Evolutionary conservation across 64 coral and sea anemone genomes (phyloP), one percentile per base, ranked within the genome.

Genomic region (Stichodactyla helianthus): DNA sequence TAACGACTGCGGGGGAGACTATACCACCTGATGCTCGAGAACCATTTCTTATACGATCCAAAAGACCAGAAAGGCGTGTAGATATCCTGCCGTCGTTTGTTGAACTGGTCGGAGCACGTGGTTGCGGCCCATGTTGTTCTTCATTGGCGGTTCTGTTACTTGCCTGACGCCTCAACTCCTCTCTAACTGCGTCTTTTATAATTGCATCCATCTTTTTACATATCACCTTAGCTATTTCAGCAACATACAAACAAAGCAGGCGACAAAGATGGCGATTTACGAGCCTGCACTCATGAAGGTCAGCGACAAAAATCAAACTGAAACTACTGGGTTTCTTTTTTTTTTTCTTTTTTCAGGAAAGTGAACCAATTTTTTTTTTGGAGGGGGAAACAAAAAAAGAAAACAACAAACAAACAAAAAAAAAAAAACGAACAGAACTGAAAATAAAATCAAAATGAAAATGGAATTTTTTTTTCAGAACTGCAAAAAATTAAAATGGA

Each of bases 131-230:
- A 57, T 57, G 55, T 57, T 57, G 55, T 57, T 57, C 55, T 7
- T 70, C 64, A 83, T 68, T 89, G 59, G 59, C 50, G 53, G 51
- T 68, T 89, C 61, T 82, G 52, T 78, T 89, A 20, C 87, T 62
- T 82, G 74, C 79, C 52, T 59, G 83, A 65, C 79, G 64, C 64
- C 79, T 82, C 78, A 83, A 50, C 70, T 89, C 88, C 20, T 83
- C 79, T 83, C 70, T 89, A 16, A 83, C 79, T 50, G 88, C 88
- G 19, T 82, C 57, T 81, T 89, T 83, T 57, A 89, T 89, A n/a
- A 89, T 83, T 82, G 79, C 59, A 71, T 89, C 88, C 88, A 89
- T 89, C 50, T 71, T 71, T 53, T 22, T 71, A 50, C 51, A 11
- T 31, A 64, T 85, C 58, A 70, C 64, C 64, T 70, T 31, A 70